Evolutionary conservation across 1,140 invertebrate genomes (phyloP).

Genomic region (Drosophila melanica): DNA sequence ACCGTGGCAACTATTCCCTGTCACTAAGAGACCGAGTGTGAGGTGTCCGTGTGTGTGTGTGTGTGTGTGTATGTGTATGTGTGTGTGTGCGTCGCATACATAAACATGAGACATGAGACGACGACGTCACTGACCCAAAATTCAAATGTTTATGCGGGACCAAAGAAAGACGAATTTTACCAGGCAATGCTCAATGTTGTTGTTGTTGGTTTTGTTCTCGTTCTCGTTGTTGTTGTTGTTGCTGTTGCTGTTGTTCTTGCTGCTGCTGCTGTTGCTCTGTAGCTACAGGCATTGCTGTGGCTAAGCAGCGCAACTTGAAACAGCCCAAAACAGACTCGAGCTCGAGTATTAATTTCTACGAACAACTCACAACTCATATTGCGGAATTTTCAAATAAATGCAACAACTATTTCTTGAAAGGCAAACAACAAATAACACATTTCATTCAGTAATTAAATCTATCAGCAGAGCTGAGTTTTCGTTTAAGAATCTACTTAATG

Average conservation of each 20-base stretch:
- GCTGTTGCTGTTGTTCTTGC: slow-evolving; percentile 3
- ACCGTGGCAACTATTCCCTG: slow-evolving; percentile 11
- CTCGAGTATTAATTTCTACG: background rate
- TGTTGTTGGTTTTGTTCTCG: slow-evolving; percentile 9
- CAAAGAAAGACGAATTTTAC: slow-evolving; percentile 28
- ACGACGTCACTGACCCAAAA: slow-evolving; percentile 76
- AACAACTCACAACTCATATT: background rate
- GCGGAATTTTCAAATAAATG: background rate
- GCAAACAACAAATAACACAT: no score
- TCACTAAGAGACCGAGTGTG: slow-evolving; percentile 12
- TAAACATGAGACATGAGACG: slow-evolving; percentile 55
- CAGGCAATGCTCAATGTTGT: background rate
- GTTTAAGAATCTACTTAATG: no score
- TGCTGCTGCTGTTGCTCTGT: slow-evolving; percentile 13
- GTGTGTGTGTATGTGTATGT: slow-evolving; percentile 25
- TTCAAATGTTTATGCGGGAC: slow-evolving; percentile 77
- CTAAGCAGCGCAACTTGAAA: no score
- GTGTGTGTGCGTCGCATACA: slow-evolving; percentile 55
- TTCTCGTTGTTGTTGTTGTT: slow-evolving; percentile 13
- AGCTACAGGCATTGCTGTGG: background rate
- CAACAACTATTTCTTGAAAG: background rate
- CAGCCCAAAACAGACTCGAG: background rate
- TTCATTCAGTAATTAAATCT: no score
- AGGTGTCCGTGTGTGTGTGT: slow-evolving; percentile 16
- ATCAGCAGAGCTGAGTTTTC: no score